These are phyloP conservation scores for Crocidura indochinensis DNA, from an alignment of 2,797 vertebrate genomes.

Conservation along the genomic window DNA sequence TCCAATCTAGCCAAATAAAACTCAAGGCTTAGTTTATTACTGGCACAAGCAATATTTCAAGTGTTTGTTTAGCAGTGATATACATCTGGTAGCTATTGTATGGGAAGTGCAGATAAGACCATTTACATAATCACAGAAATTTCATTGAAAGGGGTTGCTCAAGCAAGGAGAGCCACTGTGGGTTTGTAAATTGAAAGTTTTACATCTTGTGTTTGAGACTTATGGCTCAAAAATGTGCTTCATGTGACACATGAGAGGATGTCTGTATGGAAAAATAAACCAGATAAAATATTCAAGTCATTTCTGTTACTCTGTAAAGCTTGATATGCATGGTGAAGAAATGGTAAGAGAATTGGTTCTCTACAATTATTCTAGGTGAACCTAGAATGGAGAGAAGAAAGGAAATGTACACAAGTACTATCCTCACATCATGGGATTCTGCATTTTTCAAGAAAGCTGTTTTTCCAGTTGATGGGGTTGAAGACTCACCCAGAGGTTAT, in stretches of 20 bases:
- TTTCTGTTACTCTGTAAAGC: not conserved
- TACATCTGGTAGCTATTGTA: no score
- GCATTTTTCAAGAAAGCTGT: not conserved
- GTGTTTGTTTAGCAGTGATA: not conserved
- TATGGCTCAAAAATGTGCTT: not conserved
- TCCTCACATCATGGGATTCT: not conserved
- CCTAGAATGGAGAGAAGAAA: not conserved
- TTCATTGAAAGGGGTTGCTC: not conserved
- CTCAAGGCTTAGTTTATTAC: not conserved
- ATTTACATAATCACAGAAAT: not conserved
- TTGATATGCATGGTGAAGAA: not conserved
- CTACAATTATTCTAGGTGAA: not conserved
- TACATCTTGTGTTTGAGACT: no score
- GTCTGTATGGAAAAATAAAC: not conserved
- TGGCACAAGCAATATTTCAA: not conserved
- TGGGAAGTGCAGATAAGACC: not conserved
- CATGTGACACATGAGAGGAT: not conserved
- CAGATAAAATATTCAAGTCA: not conserved
- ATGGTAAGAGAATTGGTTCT: no score
- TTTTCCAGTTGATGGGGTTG: not conserved
- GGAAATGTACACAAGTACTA: not conserved
- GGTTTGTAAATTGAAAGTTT: not conserved
- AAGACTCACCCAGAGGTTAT: accelerated
- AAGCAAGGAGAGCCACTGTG: not conserved
- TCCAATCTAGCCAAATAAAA: not conserved